Percentiles rank a stretch among this genome's conserved stretches.
These are phyloP conservation scores for Grapholita molesta DNA, from an alignment of 1,140 invertebrate species.

Conservation along the genomic window DNA sequence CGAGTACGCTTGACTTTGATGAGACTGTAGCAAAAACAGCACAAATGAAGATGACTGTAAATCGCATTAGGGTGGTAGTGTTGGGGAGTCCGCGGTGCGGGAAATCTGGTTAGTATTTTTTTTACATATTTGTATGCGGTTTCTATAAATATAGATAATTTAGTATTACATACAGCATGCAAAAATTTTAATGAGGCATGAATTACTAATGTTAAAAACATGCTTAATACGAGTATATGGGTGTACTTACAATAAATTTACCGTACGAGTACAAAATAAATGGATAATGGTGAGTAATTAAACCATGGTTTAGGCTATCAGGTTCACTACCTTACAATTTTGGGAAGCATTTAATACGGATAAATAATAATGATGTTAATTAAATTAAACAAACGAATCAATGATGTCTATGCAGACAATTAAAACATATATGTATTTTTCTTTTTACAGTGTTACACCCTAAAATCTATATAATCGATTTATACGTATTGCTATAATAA, in stretches of 20 bases:
- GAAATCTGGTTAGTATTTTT: conserved; percentile 81
- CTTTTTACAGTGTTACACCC: not conserved
- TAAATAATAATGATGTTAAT: not conserved
- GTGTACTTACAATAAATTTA: too few species aligned
- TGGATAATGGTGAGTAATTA: not conserved
- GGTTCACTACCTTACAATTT: not conserved
- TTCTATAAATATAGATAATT: conserved; percentile 34
- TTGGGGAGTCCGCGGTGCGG: conserved; percentile 83
- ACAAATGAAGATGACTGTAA: conserved; percentile 79
- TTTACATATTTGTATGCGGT: not conserved
- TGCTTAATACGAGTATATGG: too few species aligned
- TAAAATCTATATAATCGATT: too few species aligned
- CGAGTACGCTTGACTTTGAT: conserved; percentile 39
- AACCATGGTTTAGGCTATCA: not conserved
- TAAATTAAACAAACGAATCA: not conserved
- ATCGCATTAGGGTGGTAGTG: conserved; percentile 85
- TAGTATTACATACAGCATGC: not conserved
- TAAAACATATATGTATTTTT: not conserved
- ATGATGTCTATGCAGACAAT: not conserved
- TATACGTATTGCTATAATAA: too few species aligned
- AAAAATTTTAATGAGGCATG: too few species aligned
- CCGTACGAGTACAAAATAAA: not conserved
- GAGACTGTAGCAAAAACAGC: conserved; percentile 39
- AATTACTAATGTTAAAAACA: too few species aligned
- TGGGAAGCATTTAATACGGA: not conserved